Percentiles rank a stretch among this genome's conserved stretches.
Conservation (phyloP, 1,140 invertebrate species). For the Maniola jurtina region DNA sequence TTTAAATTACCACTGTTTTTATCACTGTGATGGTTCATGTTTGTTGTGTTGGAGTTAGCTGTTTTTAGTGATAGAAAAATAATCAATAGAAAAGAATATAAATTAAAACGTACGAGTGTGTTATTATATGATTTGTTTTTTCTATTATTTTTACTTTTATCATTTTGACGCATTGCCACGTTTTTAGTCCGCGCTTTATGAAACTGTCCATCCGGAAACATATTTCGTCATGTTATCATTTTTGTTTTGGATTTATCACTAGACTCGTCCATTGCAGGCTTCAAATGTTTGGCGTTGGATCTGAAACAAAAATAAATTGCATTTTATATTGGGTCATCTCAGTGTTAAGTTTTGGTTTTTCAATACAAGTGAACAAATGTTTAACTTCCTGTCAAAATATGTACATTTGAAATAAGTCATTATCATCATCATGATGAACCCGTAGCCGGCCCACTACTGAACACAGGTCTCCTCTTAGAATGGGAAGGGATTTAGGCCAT, state of each 20-base stretch:
- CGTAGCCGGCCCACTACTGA: too few relatives aligned
- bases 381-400: background rate
- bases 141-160: constrained; percentile 31
- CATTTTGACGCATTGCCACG: constrained; percentile 52
- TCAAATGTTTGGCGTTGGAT: constrained; percentile 36
- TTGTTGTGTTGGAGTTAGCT: constrained; percentile 70
- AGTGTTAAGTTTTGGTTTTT: background rate
- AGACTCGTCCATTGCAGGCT: constrained; percentile 27
- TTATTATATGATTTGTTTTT: constrained; percentile 30
- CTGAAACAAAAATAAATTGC: constrained; percentile 56
- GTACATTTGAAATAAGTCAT: too few relatives aligned
- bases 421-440: too few relatives aligned
- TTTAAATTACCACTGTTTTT: constrained; percentile 36
- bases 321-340: background rate
- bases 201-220: constrained; percentile 48
- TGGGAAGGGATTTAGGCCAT: too few relatives aligned
- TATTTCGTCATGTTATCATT: constrained; percentile 73
- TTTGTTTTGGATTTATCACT: constrained; percentile 44
- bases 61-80: constrained; percentile 52
- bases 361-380: background rate
- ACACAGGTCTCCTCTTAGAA: too few relatives aligned
- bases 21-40: constrained; percentile 56
- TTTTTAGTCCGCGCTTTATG: constrained; percentile 50
- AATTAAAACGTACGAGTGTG: constrained; percentile 49
- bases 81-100: constrained; percentile 51